Conservation (phyloP, 2,888 invertebrate genomes). For the Cyaniris semiargus region DNA sequence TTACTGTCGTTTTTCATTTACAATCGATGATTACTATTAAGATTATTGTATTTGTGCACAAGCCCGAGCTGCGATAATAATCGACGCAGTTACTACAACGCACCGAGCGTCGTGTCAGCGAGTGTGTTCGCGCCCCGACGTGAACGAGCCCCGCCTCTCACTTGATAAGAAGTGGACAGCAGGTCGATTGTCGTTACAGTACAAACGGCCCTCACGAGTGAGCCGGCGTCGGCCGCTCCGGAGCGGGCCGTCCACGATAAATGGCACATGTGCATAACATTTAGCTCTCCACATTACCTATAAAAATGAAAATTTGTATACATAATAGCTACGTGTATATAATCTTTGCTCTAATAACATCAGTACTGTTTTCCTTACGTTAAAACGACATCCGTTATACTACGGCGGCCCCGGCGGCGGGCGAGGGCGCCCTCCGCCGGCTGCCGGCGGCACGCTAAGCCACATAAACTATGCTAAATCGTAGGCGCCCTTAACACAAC, state of each 20-base stretch:
- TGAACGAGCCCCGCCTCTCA: not conserved
- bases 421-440: not conserved
- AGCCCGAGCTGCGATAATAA: not conserved
- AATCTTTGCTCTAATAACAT: slow-evolving; percentile 75
- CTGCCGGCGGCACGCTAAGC: not conserved
- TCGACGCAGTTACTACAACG: not conserved
- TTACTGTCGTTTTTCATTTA: too few species aligned
- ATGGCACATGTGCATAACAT: slow-evolving; percentile 63
- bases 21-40: too few species aligned
- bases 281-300: slow-evolving; percentile 62
- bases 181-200: not conserved
- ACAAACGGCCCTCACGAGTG: not conserved
- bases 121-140: not conserved
- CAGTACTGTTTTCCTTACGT: slow-evolving; percentile 70
- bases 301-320: slow-evolving; percentile 50
- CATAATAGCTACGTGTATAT: slow-evolving; percentile 49
- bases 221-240: not conserved
- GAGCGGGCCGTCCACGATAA: slow-evolving; percentile 54
- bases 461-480: slow-evolving; percentile 13
- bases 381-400: slow-evolving; percentile 42
- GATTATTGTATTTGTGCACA: too few species aligned
- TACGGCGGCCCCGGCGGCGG: not conserved
- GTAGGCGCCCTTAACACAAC: slow-evolving; percentile 7
- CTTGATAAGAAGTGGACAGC: slow-evolving; percentile 33
- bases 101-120: not conserved